Evolutionary conservation across 2,888 invertebrate species (phyloP).

Genomic region (Eucera pruinosa): DNA sequence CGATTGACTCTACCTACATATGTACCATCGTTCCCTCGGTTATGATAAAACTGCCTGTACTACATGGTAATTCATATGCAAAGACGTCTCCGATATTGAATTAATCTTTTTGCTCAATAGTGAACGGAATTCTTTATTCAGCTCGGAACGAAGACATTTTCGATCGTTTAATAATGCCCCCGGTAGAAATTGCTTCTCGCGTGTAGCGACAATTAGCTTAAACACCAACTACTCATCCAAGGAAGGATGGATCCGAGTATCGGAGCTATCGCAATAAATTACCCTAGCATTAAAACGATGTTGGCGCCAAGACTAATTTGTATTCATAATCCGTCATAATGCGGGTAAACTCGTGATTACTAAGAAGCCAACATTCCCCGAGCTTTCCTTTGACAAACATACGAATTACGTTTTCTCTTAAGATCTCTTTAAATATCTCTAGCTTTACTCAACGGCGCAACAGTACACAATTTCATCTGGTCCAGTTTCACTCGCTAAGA

Average conservation of each 20-base stretch:
- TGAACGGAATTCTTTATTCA: not conserved
- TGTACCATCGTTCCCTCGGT: too few relatives aligned
- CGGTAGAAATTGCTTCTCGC: conserved; percentile 38
- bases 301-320: conserved; percentile 45
- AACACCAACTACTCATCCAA: conserved; percentile 17
- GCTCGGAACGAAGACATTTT: conserved; percentile 23
- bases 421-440: not conserved
- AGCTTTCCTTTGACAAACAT: conserved; percentile 20
- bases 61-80: conserved; percentile 13
- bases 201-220: conserved; percentile 44
- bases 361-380: not conserved
- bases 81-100: conserved; percentile 1
- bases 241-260: not conserved
- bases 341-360: conserved; percentile 31
- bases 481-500: too few relatives aligned
- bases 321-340: conserved; percentile 41
- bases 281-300: conserved; percentile 30
- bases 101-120: not conserved
- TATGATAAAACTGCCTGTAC: too few relatives aligned
- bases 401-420: conserved; percentile 4
- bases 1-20: too few relatives aligned
- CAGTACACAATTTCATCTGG: too few relatives aligned
- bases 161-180: not conserved
- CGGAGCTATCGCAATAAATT: conserved; percentile 39
- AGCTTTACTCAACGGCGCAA: too few relatives aligned